Evolutionary conservation across 2,797 vertebrate species (phyloP), one percentile per base, ranked within the genome.

Genomic region (Botia kubotai): DNA sequence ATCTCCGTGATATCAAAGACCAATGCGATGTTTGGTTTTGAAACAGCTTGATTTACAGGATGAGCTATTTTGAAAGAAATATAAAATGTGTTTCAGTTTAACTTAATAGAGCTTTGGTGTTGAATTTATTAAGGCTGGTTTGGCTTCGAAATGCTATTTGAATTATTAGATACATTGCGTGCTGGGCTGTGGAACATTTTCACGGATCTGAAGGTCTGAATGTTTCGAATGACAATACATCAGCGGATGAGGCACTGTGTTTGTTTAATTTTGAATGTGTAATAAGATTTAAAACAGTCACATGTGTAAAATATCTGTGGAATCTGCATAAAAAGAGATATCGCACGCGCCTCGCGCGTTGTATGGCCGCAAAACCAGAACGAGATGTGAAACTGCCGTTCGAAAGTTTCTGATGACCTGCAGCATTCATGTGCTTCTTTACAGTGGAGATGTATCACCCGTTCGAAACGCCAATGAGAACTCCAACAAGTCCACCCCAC

Each of bases 401-500:
- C 17, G 29, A 78, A 81, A 33, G 57, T 74, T 71, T 82, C 39
- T 23, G 68, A 71, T 77, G 74, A 69, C 70, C 65, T 48, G 48
- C 46, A 48, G 72, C 77, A 79, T 19, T 60, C 43, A 70, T 53
- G 36, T 68, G 26, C 62, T 66, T 76, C 48, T 79, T 62, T 50
- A 71, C 66, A 55, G 6, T 67, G 36, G 46, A 76, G 48, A 16
- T 66, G 70, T 72, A 57, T 91, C 92, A 92, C 92, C 93, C 93
- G 93, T 94, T 94, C 92, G 94, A 95, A 94, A 91, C 93, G 77
- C 87, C 92, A 91, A 65, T 46, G 29, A 71, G 16, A 94, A 87
- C 93, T 93, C 94, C 92, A 94, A 93, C 92, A 91, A 94, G 92
- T 90, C 88, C 90, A 88, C 87, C 87, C 91, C 93, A 91, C 89